These are phyloP conservation scores for Trichomalopsis sarcophagae DNA, from an alignment of 1,140 invertebrate genomes.

Conservation along the genomic window DNA sequence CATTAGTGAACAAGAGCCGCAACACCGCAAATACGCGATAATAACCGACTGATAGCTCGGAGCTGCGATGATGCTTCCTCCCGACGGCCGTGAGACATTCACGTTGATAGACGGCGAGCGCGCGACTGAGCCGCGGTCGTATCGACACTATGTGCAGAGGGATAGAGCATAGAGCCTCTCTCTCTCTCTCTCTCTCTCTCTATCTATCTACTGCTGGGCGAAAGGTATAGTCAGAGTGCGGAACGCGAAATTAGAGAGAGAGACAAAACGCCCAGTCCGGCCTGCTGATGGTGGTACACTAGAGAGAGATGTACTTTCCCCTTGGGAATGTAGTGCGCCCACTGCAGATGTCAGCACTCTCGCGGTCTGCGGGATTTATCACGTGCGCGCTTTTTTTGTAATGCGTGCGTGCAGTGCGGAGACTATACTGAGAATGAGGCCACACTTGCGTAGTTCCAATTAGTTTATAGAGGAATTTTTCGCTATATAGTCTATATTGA, in stretches of 20 bases:
- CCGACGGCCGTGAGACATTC: not conserved
- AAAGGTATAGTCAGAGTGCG: too few species aligned
- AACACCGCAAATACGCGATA: not conserved
- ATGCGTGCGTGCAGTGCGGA: not conserved
- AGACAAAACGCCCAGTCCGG: too few species aligned
- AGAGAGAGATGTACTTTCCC: not conserved
- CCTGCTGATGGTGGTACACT: too few species aligned
- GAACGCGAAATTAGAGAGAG: too few species aligned
- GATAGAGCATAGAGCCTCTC: too few species aligned
- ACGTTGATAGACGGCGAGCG: not conserved
- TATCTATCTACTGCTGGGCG: too few species aligned
- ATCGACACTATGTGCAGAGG: not conserved
- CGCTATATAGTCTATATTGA: not conserved
- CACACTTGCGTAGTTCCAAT: not conserved
- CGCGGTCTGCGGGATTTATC: not conserved
- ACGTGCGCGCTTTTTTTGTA: not conserved
- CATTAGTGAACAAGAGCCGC: not conserved
- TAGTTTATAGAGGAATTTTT: not conserved
- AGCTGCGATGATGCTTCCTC: slow-evolving; percentile 2
- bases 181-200: too few species aligned
- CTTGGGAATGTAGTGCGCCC: not conserved
- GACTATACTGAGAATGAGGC: not conserved
- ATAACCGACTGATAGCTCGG: not conserved
- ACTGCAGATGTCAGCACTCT: not conserved
- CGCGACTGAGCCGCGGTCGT: slow-evolving; percentile 12